These are phyloP conservation scores for Ptychadena robeensis DNA, from an alignment of 2,797 vertebrate species.

Conservation along the genomic window DNA sequence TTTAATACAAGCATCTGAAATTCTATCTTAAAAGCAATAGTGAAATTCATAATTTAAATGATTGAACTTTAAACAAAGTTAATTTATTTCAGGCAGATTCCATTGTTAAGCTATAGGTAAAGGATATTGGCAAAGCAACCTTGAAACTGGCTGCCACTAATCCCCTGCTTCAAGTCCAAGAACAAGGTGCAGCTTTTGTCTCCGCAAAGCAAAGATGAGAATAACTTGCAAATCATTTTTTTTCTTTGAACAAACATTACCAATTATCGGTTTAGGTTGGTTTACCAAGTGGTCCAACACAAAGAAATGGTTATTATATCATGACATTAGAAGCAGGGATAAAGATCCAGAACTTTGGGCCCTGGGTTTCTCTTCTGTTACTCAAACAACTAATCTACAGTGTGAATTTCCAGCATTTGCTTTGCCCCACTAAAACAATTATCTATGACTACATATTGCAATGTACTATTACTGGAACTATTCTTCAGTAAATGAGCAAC, in stretches of 20 bases:
- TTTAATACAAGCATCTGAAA: constrained; percentile 7
- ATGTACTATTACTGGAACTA: too few species aligned
- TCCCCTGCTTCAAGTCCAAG: not conserved
- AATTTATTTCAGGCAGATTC: not conserved
- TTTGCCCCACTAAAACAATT: not conserved
- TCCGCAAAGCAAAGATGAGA: not conserved
- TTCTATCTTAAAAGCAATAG: constrained; percentile 5
- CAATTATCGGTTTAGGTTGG: not conserved
- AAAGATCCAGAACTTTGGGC: not conserved
- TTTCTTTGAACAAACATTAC: not conserved
- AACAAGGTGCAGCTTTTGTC: not conserved
- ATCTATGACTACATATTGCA: not conserved
- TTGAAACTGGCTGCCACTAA: not conserved
- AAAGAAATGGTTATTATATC: not conserved
- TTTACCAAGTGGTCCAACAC: not conserved
- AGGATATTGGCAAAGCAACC: not conserved
- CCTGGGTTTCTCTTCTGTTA: not conserved
- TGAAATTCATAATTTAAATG: not conserved
- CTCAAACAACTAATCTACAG: not conserved
- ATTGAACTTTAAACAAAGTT: not conserved
- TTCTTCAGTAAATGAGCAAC: too few species aligned
- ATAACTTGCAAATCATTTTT: not conserved
- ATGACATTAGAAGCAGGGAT: not conserved
- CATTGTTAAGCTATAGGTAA: not conserved
- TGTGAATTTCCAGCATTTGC: not conserved